Evolutionary conservation across 2,113 vertebrate species (phyloP).

Genomic region (Desmodus rotundus): DNA sequence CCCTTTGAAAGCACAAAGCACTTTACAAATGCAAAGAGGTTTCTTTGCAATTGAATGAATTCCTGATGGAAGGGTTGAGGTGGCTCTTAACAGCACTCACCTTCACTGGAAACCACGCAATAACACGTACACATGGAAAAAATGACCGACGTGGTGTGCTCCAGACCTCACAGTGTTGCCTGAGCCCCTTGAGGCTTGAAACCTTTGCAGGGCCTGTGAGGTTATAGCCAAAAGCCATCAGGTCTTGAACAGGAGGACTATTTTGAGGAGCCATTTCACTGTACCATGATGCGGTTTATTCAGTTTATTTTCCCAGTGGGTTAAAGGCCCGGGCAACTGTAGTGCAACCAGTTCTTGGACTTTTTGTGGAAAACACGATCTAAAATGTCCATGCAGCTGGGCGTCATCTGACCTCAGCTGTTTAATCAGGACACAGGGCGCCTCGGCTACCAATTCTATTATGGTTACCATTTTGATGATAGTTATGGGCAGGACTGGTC

Average conservation of each 20-base stretch:
- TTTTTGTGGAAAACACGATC: neutral
- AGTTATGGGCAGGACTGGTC: neutral
- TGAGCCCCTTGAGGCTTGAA: neutral
- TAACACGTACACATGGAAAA: neutral
- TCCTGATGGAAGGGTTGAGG: neutral
- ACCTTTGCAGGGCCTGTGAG: neutral
- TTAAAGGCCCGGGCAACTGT: neutral
- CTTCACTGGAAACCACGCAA: neutral
- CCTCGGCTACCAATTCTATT: neutral
- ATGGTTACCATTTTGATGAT: neutral
- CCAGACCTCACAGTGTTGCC: neutral
- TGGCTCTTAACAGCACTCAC: neutral
- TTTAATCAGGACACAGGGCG: neutral
- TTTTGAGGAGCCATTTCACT: neutral
- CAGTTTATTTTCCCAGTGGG: neutral
- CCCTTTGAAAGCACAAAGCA: neutral
- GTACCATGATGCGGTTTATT: neutral
- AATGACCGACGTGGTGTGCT: neutral
- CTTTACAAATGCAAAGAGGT: constrained; percentile 35
- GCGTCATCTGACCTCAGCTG: neutral
- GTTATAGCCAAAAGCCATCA: neutral
- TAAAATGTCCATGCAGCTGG: neutral
- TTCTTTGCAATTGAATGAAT: constrained; percentile 46
- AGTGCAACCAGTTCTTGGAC: neutral
- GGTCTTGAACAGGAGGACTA: neutral